Base-by-base conservation (phyloP, 2,113 vertebrate genomes). In the Hystrix brachyura region DNA sequence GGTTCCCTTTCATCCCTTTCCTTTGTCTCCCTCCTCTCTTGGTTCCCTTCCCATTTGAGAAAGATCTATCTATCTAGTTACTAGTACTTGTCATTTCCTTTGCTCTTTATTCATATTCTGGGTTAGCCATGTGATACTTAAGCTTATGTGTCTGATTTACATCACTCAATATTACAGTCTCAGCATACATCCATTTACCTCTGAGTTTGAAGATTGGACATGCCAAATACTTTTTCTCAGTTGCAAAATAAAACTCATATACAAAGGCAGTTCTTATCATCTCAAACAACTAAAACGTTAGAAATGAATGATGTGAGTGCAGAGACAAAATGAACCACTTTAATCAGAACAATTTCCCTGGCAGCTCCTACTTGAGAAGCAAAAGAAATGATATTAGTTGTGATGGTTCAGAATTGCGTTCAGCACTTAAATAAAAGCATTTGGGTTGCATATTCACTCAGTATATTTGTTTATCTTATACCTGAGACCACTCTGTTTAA, bases 401-500 rank as follows among this genome's bases (percentile, higher is more conserved):
- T 74, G 59, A 88, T 19, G 64, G 21, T 67, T 93, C 27, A 32
- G 15, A 89, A 92, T 53, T 60, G 17, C 71, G 80, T 51, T 59
- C 27, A 32, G 17, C 76, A 87, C 78, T 97, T 95, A 94, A 84
- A 87, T 80, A 93, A 94, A 90, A 81, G 57, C 29, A 55, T 88
- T 67, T 64, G n/a, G 12, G 19, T 48, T 32, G 34, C 27, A 86
- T 29, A 23, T 57, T 46, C 29, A 23, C 86, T 94, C 46, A 38
- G 34, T 79, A 89, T 19, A 38, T 81, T 91, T 84, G 90, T 95
- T 97, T 94, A 84, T 72, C 43, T 94, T 92, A 57, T 38, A 96
- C 57, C 90, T 87, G 91, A 96, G 65, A 84, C 34, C 34, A 71
- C 87, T 84, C 87, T 94, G 64, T 96, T 97, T 95, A 94, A 90